Base-by-base conservation (phyloP, 2,797 vertebrate genomes). In the Anabacerthia variegaticeps region DNA sequence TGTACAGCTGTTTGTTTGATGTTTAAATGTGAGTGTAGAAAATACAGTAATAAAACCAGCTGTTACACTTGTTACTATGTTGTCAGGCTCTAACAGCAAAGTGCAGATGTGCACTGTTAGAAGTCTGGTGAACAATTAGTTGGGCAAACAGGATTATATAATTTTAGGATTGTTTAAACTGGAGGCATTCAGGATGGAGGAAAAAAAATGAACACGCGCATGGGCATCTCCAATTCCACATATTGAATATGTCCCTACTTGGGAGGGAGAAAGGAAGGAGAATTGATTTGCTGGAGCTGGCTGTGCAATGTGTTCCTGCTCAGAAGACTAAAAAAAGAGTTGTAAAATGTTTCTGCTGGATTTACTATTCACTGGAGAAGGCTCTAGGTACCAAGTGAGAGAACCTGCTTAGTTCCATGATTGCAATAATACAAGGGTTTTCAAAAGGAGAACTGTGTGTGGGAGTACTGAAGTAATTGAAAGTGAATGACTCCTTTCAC, bases 181-280 rank as follows among this genome's bases (percentile, higher is more conserved):
- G 48, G 48, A 66, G 39, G 39, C 7, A 22, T 78, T n/a, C 34
- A 66, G 36, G 15, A 66, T 61, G 23, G 27, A 24, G 39, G 2
- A 15, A 2, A 15, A 2, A 41, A 58, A 54, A 55, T 23, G 12
- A 39, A 1, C 14, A 36, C 0, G 1, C 18, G 55, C 3, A 3
- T 30, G 22, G 52, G 10, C 41, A 54, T 87, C 56, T 80, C 46
- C 36, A 61, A 2, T 85, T 89, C 72, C 22, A 65, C 16, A 4
- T 63, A n/a, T 32, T 80, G 34, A 54, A 6, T 7, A 8, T 69
- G 10, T 56, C 11, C 20, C 18, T 91, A 0, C 30, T 32, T 85
- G 32, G 23, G 34, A 59, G 14, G 23, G 37, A 79, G n/a, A 15
- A 52, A 49, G 61, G 14, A 81, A 61, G 30, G 16, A 52, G 19